A percentile compares a stretch with the other conserved stretches of the same genome.
These are phyloP conservation scores for Coenonympha arcania DNA, from an alignment of 2,888 invertebrate genomes.

Conservation along the genomic window DNA sequence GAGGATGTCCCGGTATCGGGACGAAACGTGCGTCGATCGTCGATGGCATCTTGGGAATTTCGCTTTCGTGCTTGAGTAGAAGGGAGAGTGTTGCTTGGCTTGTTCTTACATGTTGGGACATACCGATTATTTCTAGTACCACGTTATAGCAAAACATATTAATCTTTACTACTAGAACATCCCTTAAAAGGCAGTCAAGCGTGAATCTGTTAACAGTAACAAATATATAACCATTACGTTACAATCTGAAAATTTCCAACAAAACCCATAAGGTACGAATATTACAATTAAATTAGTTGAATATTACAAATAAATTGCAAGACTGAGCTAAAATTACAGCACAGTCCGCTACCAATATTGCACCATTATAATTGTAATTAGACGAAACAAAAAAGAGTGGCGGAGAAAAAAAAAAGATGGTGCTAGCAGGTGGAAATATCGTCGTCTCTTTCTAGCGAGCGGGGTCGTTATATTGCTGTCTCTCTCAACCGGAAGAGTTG, in stretches of 20 bases:
- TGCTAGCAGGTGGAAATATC: slow-evolving; percentile 56
- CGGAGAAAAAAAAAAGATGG: slow-evolving; percentile 46
- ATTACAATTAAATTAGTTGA: slow-evolving; percentile 13
- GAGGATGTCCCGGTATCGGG: too few species aligned
- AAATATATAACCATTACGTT: not conserved
- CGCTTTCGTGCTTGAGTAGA: too few species aligned
- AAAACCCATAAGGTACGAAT: not conserved
- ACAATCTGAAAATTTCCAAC: not conserved
- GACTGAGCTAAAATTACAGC: slow-evolving; percentile 20
- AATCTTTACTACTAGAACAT: too few species aligned
- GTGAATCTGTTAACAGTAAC: not conserved
- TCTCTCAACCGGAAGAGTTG: slow-evolving; percentile 56
- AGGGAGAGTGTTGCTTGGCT: too few species aligned
- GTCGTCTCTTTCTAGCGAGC: slow-evolving; percentile 35
- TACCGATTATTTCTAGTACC: too few species aligned
- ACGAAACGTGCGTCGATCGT: too few species aligned
- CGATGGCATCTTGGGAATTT: too few species aligned
- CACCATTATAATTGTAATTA: slow-evolving; percentile 56
- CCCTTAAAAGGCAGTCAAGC: too few species aligned
- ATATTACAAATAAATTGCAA: slow-evolving; percentile 22
- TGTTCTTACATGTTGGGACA: too few species aligned
- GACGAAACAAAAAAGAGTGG: slow-evolving; percentile 40
- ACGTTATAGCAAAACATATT: too few species aligned
- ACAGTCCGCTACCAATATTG: slow-evolving; percentile 42
- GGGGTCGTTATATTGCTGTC: slow-evolving; percentile 32